These are phyloP conservation scores for Cavia aperea DNA, from an alignment of 2,113 vertebrate genomes.

Conservation along the genomic window DNA sequence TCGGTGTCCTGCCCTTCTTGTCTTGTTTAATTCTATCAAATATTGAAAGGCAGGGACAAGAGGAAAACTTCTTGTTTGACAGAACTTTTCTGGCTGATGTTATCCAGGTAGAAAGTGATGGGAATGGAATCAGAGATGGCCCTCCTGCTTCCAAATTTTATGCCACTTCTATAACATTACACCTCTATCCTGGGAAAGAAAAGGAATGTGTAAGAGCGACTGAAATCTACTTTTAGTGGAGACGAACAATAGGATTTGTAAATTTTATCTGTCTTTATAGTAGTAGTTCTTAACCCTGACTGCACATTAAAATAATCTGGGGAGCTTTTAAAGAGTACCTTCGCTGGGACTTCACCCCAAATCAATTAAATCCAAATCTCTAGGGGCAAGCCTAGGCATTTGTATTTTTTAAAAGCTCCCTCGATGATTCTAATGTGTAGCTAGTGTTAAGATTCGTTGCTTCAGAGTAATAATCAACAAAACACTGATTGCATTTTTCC, in stretches of 20 bases:
- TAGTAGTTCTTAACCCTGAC: constrained; percentile 35
- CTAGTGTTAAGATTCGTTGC: constrained; percentile 26
- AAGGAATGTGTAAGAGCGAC: background rate
- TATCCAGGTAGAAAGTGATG: background rate
- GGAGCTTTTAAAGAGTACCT: constrained; percentile 46
- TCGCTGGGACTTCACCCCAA: constrained; percentile 40
- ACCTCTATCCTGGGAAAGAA: background rate
- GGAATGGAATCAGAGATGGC: background rate
- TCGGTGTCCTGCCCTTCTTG: background rate
- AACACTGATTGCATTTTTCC: constrained; percentile 42
- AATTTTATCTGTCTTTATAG: constrained; percentile 32
- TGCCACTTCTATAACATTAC: background rate
- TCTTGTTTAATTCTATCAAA: background rate
- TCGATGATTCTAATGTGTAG: background rate
- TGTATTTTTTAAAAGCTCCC: constrained; percentile 48
- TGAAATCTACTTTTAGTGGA: background rate
- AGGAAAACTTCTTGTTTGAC: background rate
- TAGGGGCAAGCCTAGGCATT: background rate
- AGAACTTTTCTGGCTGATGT: background rate
- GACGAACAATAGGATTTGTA: background rate
- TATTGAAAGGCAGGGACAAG: background rate
- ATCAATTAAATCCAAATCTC: constrained; percentile 48
- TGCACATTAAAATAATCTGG: constrained; percentile 20
- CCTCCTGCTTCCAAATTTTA: background rate
- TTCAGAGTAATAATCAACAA: constrained; percentile 50